Percentiles rank a stretch among this genome's conserved stretches.
Evolutionary conservation across 2,888 invertebrate species (phyloP).

Genomic region (Nymphalis polychloros): DNA sequence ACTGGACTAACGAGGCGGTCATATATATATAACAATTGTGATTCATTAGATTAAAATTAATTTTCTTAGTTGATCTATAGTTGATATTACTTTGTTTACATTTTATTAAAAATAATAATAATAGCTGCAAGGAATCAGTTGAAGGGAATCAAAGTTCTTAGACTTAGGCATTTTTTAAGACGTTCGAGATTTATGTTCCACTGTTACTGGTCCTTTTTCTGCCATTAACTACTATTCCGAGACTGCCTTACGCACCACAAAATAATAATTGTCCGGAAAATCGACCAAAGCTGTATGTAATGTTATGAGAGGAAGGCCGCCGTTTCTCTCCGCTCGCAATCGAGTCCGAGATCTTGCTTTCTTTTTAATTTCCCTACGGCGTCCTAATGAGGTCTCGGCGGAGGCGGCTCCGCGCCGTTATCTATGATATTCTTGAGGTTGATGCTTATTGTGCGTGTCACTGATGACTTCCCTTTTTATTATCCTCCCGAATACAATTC

Average conservation of each 20-base stretch:
- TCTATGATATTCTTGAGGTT: conserved; percentile 83
- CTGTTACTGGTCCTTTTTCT: conserved; percentile 46
- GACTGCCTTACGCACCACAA: conserved; percentile 79
- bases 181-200: conserved; percentile 36
- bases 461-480: conserved; percentile 82
- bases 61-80: too few relatives aligned
- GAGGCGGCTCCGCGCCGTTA: conserved; percentile 72
- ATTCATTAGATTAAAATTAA: too few relatives aligned
- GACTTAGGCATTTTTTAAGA: conserved; percentile 33
- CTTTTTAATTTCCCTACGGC: conserved; percentile 83
- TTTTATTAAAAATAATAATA: too few relatives aligned
- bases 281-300: conserved; percentile 80
- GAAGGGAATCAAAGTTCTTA: background rate
- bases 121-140: background rate
- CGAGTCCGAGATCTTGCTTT: conserved; percentile 81
- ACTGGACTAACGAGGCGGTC: too few relatives aligned
- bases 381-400: conserved; percentile 80
- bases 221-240: conserved; percentile 74
- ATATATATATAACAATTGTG: too few relatives aligned
- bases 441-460: conserved; percentile 83
- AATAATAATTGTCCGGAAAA: conserved; percentile 83
- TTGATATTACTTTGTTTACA: too few relatives aligned
- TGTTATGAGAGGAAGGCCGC: conserved; percentile 79
- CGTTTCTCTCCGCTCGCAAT: conserved; percentile 76
- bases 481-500: conserved; percentile 82